phyloP scores from a whole-genome alignment of 2,113 vertebrate genomes.

The Lepus timidus region DNA sequence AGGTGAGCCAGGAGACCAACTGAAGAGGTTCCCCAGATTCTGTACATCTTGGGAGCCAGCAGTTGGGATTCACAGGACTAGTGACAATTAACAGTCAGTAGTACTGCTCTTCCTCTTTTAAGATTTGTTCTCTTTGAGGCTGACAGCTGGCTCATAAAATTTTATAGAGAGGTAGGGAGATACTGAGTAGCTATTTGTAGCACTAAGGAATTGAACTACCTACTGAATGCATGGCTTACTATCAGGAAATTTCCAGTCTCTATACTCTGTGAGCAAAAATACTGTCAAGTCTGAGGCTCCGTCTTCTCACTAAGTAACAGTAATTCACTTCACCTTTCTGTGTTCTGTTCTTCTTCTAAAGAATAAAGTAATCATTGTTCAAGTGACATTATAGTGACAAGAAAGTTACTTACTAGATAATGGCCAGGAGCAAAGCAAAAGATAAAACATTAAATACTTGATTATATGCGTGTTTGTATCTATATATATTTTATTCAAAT shows the following conservation, averaged over 20 bases:
- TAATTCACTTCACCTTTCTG: background rate
- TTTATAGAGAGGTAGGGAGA: background rate
- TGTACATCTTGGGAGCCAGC: background rate
- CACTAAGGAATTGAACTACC: background rate
- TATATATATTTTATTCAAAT: slow-evolving; percentile 32
- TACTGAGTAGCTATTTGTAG: background rate
- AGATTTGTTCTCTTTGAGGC: background rate
- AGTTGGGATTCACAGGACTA: background rate
- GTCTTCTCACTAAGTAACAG: background rate
- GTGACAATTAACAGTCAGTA: too few relatives aligned
- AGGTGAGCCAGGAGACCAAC: accelerated
- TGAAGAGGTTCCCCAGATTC: background rate
- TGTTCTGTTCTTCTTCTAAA: background rate
- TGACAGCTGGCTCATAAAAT: background rate
- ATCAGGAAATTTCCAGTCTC: background rate
- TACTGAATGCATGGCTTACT: background rate
- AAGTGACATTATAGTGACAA: background rate
- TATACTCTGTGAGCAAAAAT: background rate
- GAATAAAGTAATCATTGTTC: slow-evolving; percentile 31
- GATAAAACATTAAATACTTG: background rate
- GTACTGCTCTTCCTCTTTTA: background rate
- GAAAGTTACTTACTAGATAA: background rate
- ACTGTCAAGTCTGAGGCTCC: background rate
- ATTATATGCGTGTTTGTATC: background rate
- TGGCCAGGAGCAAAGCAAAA: slow-evolving; percentile 36